Base-by-base conservation (phyloP, 2,888 invertebrate species). In the Ernsta delagoae region DNA sequence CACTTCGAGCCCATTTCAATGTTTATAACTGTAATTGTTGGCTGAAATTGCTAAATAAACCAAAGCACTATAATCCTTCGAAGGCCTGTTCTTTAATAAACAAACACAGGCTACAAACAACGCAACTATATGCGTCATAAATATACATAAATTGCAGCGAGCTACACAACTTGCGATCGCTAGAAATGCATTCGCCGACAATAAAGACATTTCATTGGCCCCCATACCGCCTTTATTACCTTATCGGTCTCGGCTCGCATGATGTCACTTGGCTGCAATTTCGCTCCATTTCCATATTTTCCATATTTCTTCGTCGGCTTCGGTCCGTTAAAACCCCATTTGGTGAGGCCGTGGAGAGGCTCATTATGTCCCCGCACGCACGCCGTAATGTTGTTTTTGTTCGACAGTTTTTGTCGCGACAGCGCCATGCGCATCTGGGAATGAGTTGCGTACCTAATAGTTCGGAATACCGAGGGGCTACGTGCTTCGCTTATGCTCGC, bases 281-380 rank as follows among this genome's bases (percentile, higher is more conserved):
- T 64, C 63, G 69, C 69, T 73, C 70, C 72, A 74, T 74, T 71
- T 75, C 71, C 73, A 72, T 70, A 74, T 73, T 74, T 70, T 74
- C 72, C 68, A 67, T 67, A 67, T 61, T 67, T 61, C 67, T 61
- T 67, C 74, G 78, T 74, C 77, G 75, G 76, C 77, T 78, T 77
- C 74, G 72, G 70, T 73, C 73, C 75, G 75, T 74, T 73, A 75
- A 73, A 75, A 72, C 74, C 69, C 76, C 78, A 77, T 78, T 77
- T 72, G 73, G 73, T 67, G 39, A 53, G 39, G 68, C 62, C 66
- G 66, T 54, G 67, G 59, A 59, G 67, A 71, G 68, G 50, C 70
- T 71, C 73, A 73, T 71, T 71, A 72, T 62, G 66, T 50, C 65
- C 68, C 70, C 70, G 73, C 76, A 74, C 77, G 75, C 77, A 77